A percentile compares a stretch with the other conserved stretches of the same genome.
phyloP scores from a whole-genome alignment of 2,113 vertebrate species.

The Phyllostomus hastatus region DNA sequence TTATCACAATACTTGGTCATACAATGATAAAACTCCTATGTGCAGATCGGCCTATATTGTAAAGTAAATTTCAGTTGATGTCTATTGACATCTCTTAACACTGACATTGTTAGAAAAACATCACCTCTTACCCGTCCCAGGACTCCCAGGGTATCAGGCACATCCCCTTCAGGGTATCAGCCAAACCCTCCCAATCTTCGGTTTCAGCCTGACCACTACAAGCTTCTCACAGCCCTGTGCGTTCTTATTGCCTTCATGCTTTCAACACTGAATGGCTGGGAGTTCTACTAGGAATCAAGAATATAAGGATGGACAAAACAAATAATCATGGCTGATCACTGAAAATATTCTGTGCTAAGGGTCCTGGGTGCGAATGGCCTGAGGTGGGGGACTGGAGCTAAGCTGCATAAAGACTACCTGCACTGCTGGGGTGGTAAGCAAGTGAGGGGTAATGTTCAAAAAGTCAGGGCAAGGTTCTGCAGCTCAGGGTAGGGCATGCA shows the following conservation, averaged over 20 bases:
- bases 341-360: too few relatives aligned
- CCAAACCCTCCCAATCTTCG: rapidly evolving
- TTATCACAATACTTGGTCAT: rapidly evolving
- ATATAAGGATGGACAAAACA: too few relatives aligned
- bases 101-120: not conserved
- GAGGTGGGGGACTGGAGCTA: too few relatives aligned
- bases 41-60: rapidly evolving
- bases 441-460: rapidly evolving
- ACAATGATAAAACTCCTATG: rapidly evolving
- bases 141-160: not conserved
- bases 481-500: rapidly evolving
- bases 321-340: not conserved
- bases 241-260: rapidly evolving
- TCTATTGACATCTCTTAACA: rapidly evolving
- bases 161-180: rapidly evolving
- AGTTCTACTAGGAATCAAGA: not conserved
- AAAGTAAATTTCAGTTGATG: not conserved
- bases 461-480: rapidly evolving
- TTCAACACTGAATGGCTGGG: rapidly evolving
- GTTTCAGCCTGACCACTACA: rapidly evolving
- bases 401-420: not conserved
- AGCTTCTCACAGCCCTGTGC: rapidly evolving
- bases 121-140: not conserved
- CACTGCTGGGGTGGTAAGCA: rapidly evolving
- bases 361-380: rapidly evolving